A percentile compares a stretch with the other conserved stretches of the same genome.
Evolutionary conservation across 2,113 vertebrate species (phyloP).

Genomic region (Mastomys natalensis): DNA sequence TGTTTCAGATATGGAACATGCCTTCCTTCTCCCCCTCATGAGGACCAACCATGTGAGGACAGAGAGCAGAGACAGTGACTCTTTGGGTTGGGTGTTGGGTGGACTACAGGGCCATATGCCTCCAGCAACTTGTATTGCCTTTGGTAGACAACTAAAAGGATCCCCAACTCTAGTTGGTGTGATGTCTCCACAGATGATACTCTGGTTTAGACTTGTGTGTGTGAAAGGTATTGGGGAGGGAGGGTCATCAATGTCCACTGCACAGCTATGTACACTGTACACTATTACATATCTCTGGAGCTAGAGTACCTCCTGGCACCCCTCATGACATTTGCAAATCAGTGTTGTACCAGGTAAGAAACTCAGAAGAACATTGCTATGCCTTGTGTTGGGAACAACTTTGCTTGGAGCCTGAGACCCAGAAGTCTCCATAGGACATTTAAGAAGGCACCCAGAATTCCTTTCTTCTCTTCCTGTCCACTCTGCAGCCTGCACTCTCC

Average conservation of each 20-base stretch:
- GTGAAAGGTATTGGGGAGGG: not conserved
- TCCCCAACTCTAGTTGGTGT: not conserved
- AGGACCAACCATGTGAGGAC: not conserved
- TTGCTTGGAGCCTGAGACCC: conserved; percentile 9
- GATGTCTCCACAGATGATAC: not conserved
- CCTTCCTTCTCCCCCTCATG: not conserved
- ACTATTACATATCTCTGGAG: not conserved
- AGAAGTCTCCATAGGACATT: not conserved
- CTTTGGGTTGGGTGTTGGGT: not conserved
- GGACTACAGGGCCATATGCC: not conserved
- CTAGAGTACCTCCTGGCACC: not conserved
- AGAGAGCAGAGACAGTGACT: not conserved
- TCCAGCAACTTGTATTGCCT: not conserved
- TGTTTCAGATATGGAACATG: not conserved
- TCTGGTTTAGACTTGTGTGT: not conserved
- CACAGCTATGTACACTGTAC: not conserved
- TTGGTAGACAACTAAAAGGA: not conserved
- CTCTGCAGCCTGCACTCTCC: not conserved
- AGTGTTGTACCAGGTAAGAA: not conserved
- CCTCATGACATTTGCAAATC: not conserved
- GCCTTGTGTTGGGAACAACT: not conserved
- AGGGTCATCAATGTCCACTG: not conserved
- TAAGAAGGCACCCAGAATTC: not conserved
- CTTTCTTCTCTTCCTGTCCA: not conserved
- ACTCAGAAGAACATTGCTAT: not conserved